Evolutionary conservation across 2,888 invertebrate genomes (phyloP).

Genomic region (Xanthorhoe spadicearia): DNA sequence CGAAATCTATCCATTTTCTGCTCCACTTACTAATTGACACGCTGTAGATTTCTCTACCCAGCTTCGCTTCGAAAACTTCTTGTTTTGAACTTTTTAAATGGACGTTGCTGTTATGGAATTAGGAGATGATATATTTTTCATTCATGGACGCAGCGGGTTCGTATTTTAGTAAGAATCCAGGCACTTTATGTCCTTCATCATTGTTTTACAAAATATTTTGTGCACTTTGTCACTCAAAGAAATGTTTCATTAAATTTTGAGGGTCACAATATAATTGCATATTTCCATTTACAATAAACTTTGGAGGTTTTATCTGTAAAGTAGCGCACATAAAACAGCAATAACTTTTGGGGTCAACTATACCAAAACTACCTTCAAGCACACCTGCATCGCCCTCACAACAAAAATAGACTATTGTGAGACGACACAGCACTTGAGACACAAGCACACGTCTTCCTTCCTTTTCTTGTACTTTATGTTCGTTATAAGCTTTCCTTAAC

Average conservation of each 20-base stretch:
- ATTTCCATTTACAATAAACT: neutral
- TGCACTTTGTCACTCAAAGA: constrained; percentile 1
- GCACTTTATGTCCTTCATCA: neutral
- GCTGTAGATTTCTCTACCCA: neutral
- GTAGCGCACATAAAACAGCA: constrained; percentile 28
- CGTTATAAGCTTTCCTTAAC: neutral
- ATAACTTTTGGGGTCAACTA: constrained; percentile 54
- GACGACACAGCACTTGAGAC: constrained; percentile 53
- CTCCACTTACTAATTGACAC: constrained; percentile 6
- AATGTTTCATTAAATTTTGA: neutral
- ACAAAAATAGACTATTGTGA: constrained; percentile 60
- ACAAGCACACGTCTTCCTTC: constrained; percentile 49
- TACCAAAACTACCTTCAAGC: constrained; percentile 33
- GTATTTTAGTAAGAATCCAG: constrained; percentile 53
- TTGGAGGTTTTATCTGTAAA: constrained; percentile 6
- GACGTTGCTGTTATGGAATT: constrained; percentile 74
- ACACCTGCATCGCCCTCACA: constrained; percentile 19
- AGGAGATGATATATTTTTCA: constrained; percentile 74
- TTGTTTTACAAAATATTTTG: neutral
- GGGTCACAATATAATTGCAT: neutral
- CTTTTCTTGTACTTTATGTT: constrained; percentile 31
- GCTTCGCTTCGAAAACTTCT: constrained; percentile 6
- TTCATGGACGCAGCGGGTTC: constrained; percentile 75
- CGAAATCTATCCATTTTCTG: neutral
- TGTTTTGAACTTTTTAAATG: constrained; percentile 42